phyloP scores from a whole-genome alignment of 2,888 invertebrate genomes.

The Saturnia pavonia region DNA sequence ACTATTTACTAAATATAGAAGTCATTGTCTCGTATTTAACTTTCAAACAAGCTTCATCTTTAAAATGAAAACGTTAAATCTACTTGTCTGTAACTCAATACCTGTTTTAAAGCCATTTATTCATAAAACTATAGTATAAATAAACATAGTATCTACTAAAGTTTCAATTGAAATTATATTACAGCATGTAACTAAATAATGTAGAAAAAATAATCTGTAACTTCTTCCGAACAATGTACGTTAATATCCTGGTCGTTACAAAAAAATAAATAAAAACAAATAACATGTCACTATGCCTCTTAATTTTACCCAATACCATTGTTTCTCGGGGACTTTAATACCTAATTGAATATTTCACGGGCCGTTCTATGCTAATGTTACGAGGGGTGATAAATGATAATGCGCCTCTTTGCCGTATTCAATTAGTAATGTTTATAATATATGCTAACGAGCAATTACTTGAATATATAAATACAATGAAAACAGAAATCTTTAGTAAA shows the following conservation, averaged over 20 bases:
- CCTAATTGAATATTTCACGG: constrained; percentile 55
- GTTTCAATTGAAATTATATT: constrained; percentile 51
- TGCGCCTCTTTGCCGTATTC: constrained; percentile 42
- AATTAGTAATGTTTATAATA: constrained; percentile 26
- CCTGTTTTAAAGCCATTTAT: background rate
- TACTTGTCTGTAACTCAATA: constrained; percentile 16
- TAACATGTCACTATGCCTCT: constrained; percentile 50
- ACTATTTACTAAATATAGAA: background rate
- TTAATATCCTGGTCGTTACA: constrained; percentile 69
- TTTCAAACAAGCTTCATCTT: constrained; percentile 10
- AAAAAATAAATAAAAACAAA: constrained; percentile 64
- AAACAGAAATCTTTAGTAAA: background rate
- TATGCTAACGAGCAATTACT: constrained; percentile 22
- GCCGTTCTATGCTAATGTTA: constrained; percentile 46
- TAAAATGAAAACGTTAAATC: background rate
- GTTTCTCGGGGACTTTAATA: constrained; percentile 40
- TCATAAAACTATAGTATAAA: background rate
- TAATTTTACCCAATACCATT: constrained; percentile 46
- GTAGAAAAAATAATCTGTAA: constrained; percentile 41
- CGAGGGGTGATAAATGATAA: constrained; percentile 46
- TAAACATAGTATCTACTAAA: constrained; percentile 34
- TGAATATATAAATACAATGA: background rate
- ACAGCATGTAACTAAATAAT: constrained; percentile 47
- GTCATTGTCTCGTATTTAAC: background rate
- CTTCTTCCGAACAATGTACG: constrained; percentile 65